Conservation (phyloP, 2,113 vertebrate genomes). For the Cyanocitta stelleri region DNA sequence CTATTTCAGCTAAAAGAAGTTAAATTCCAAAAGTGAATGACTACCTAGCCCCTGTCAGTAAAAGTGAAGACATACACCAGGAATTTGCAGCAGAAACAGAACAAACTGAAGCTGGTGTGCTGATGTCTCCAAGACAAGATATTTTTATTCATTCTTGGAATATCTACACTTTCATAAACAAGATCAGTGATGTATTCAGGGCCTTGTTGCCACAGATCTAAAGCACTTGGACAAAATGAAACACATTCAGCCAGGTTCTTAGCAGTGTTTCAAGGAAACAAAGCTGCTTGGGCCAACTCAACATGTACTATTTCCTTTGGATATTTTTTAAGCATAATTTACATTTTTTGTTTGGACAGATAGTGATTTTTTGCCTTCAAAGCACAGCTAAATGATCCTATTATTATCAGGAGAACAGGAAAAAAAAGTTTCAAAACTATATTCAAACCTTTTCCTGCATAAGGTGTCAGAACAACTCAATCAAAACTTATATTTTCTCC, state of each 20-base stretch:
- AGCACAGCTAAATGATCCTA: not conserved
- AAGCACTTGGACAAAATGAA: not conserved
- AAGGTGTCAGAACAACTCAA: not conserved
- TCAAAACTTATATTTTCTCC: not conserved
- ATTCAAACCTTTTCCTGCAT: not conserved
- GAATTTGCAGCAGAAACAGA: not conserved
- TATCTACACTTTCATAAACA: not conserved
- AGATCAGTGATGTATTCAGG: not conserved
- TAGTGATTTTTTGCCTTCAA: not conserved
- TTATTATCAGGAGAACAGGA: not conserved
- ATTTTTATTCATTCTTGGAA: not conserved
- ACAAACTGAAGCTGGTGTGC: not conserved
- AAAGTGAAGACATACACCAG: not conserved
- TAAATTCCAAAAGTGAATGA: not conserved
- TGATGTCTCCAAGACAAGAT: not conserved
- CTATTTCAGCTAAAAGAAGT: not conserved
- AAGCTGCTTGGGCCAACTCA: not conserved
- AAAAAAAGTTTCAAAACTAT: not conserved
- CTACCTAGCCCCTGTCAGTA: not conserved
- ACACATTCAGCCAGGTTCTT: not conserved
- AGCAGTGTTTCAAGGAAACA: not conserved
- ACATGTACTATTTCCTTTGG: not conserved
- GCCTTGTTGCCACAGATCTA: not conserved
- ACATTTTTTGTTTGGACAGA: not conserved
- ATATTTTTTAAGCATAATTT: not conserved